Base-by-base conservation (phyloP, 2,113 vertebrate species). In the Channa argus region DNA sequence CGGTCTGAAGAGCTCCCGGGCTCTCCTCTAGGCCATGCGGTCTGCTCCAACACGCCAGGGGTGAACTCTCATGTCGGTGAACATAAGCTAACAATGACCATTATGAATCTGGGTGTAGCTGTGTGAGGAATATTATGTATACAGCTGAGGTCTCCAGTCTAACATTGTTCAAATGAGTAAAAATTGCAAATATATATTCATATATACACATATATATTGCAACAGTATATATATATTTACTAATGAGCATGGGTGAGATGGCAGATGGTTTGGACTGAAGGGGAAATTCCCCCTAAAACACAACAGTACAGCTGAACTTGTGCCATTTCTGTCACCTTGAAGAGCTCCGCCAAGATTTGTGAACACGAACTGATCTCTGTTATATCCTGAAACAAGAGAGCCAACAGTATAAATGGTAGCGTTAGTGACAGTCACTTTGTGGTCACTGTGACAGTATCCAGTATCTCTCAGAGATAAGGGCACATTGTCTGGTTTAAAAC, bases 81-180 rank as follows among this genome's bases (percentile, higher is more conserved):
- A 86, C 71, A 59, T 71, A 63, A 65, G 71, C 82, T 74, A 84
- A 82, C n/a, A 49, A 77, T 68, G 69, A 73, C 34, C 41, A 44
- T 49, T 14, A 72, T 79, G 83, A 78, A 73, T 70, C 63, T 71
- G 82, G 52, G 73, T 50, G 66, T 60, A 36, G 73, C 70, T 71
- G 66, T 46, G 71, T 73, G 79, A 84, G 71, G 73, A 39, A 43
- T 77, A 67, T 73, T 83, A 66, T 86, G 83, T 88, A 78, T 89
- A 87, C 87, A 89, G 90, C 80, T 74, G 85, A 89, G 87, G 79
- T 89, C 88, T 86, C 87, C 87, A 86, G 84, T 91, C 80, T 86
- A 84, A 82, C 70, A 75, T 77, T 74, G 65, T 75, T 81, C 45
- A 79, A 74, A 82, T 85, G 85, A 41, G 74, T 51, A 52, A 39